These are phyloP conservation scores for Lipophrys pholis DNA, from an alignment of 2,113 vertebrate species.

Conservation along the genomic window DNA sequence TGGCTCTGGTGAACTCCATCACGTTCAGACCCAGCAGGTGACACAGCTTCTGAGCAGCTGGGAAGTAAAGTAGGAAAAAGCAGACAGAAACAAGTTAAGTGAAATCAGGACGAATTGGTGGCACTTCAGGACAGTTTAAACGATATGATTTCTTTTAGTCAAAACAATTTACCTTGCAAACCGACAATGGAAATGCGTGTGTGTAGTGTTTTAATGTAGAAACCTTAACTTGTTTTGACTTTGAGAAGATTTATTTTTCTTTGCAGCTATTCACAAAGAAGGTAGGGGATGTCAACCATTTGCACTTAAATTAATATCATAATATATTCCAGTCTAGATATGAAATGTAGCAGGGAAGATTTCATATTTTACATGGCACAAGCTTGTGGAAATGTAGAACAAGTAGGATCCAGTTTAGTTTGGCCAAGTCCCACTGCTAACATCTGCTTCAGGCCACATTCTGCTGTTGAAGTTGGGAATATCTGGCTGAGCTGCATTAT, in stretches of 20 bases:
- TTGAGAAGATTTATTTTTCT: no score
- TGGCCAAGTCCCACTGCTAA: constrained; percentile 11
- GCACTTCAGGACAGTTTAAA: background rate
- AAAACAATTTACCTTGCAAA: no score
- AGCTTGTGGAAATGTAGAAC: constrained; percentile 50
- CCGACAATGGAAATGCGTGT: background rate
- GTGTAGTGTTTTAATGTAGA: no score
- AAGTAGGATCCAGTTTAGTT: background rate
- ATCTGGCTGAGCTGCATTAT: constrained; percentile 30
- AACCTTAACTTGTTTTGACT: background rate
- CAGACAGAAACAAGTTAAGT: background rate
- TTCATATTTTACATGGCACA: constrained; percentile 46
- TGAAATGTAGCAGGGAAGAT: constrained; percentile 13
- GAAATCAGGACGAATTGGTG: background rate
- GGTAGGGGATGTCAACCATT: background rate
- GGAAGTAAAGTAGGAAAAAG: constrained; percentile 2
- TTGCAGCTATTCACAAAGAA: no score
- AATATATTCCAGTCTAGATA: constrained; percentile 8
- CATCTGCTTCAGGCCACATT: constrained; percentile 29
- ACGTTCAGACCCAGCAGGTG: constrained; percentile 97
- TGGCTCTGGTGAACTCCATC: constrained; percentile 98
- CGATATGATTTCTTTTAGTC: no score
- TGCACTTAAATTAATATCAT: constrained; percentile 18
- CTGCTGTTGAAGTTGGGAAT: constrained; percentile 49
- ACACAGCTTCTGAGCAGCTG: constrained; percentile 98